These are phyloP conservation scores for Candidula unifasciata DNA, from an alignment of 2,888 invertebrate genomes.

Conservation along the genomic window DNA sequence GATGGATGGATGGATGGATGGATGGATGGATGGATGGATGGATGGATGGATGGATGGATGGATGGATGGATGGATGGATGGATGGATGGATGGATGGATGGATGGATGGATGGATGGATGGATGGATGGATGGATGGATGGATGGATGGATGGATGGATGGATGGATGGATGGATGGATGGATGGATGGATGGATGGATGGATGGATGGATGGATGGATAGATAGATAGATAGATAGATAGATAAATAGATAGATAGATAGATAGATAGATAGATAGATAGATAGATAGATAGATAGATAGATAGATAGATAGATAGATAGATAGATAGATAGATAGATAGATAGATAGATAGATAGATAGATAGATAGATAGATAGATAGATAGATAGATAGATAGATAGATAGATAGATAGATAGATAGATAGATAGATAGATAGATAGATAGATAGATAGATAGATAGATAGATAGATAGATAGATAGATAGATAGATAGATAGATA, in stretches of 20 bases:
- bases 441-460: too few species aligned
- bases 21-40: background rate
- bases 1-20: background rate
- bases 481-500: background rate
- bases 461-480: too few species aligned
- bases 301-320: constrained; percentile 11
- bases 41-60: background rate
- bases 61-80: background rate
- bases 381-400: too few species aligned
- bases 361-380: constrained; percentile 1
- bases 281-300: constrained; percentile 30
- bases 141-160: too few species aligned
- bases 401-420: too few species aligned
- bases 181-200: background rate
- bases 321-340: constrained; percentile 7
- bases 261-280: constrained; percentile 25
- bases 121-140: too few species aligned
- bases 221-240: background rate
- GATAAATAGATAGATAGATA: constrained; percentile 16
- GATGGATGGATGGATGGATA: background rate
- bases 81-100: too few species aligned
- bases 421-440: too few species aligned
- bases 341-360: constrained; percentile 9
- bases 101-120: too few species aligned
- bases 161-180: background rate